A percentile compares a stretch with the other conserved stretches of the same genome.
Evolutionary conservation across 2,797 vertebrate species (phyloP).

Genomic region (Hydrophis major): DNA sequence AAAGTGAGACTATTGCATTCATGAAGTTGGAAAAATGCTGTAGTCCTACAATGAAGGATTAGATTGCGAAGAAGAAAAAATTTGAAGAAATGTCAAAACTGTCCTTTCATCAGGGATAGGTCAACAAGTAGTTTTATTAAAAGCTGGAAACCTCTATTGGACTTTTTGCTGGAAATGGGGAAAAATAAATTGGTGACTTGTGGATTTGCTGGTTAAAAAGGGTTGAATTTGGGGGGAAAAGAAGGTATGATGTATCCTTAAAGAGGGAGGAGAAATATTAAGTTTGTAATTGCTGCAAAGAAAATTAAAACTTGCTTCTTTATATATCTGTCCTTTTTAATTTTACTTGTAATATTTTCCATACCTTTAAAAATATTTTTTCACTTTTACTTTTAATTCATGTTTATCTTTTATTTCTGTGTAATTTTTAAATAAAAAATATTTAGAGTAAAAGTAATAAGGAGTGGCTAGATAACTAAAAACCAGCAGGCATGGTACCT

Average conservation of each 20-base stretch:
- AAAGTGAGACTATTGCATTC: neutral
- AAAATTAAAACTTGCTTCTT: neutral
- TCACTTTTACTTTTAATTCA: neutral
- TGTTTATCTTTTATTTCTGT: neutral
- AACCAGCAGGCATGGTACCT: neutral
- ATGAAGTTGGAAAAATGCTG: neutral
- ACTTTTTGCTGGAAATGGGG: neutral
- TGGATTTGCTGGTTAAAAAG: neutral
- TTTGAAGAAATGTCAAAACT: neutral
- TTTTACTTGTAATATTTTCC: neutral
- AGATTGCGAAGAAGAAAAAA: neutral
- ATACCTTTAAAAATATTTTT: neutral
- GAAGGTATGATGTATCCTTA: neutral
- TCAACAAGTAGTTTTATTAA: neutral
- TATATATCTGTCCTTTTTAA: neutral
- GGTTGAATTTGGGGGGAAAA: neutral
- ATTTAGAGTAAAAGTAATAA: neutral
- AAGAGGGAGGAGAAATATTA: neutral
- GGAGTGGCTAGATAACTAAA: neutral
- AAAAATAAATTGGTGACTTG: neutral
- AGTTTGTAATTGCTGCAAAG: neutral
- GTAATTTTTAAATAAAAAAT: neutral
- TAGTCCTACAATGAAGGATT: neutral
- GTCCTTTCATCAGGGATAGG: neutral
- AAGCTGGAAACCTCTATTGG: neutral